Conservation (phyloP, 2,888 invertebrate species). For the Nomada hirtipes region DNA sequence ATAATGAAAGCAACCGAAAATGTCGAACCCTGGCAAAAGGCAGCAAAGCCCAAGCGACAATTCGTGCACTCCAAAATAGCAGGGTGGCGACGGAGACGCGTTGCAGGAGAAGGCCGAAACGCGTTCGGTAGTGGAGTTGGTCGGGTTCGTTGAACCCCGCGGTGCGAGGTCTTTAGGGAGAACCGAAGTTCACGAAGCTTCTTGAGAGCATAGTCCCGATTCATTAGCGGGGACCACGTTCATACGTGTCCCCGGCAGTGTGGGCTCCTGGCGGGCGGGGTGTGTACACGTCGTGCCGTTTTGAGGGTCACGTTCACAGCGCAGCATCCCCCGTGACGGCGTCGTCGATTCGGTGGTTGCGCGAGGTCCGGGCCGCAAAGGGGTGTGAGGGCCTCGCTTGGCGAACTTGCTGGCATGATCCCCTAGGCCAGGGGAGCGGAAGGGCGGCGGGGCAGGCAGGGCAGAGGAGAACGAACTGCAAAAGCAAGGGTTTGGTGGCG, state of each 20-base stretch:
- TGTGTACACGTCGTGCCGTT: slow-evolving; percentile 77
- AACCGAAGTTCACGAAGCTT: slow-evolving; percentile 52
- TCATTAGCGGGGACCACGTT: slow-evolving; percentile 58
- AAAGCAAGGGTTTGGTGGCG: slow-evolving; percentile 59
- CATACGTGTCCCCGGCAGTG: slow-evolving; percentile 40
- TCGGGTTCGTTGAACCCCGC: slow-evolving; percentile 50
- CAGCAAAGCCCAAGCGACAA: no score
- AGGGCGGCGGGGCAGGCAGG: neutral
- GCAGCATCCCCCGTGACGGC: slow-evolving; percentile 78
- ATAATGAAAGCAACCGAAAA: no score
- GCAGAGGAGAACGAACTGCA: slow-evolving; percentile 67
- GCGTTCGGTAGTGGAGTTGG: slow-evolving; percentile 21
- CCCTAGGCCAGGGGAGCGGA: slow-evolving; percentile 25
- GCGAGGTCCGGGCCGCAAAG: slow-evolving; percentile 82
- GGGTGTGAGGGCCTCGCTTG: slow-evolving; percentile 57
- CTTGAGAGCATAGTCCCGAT: slow-evolving; percentile 61
- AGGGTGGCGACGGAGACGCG: slow-evolving; percentile 24
- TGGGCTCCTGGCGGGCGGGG: slow-evolving; percentile 34
- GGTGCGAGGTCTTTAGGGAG: slow-evolving; percentile 47
- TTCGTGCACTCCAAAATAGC: neutral
- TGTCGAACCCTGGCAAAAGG: no score
- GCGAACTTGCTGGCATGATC: slow-evolving; percentile 51
- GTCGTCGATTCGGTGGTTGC: slow-evolving; percentile 81
- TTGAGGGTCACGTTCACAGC: slow-evolving; percentile 84
- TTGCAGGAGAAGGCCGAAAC: slow-evolving; percentile 23